phyloP scores from a whole-genome alignment of 2,888 invertebrate species.

The Phytoseiulus persimilis region DNA sequence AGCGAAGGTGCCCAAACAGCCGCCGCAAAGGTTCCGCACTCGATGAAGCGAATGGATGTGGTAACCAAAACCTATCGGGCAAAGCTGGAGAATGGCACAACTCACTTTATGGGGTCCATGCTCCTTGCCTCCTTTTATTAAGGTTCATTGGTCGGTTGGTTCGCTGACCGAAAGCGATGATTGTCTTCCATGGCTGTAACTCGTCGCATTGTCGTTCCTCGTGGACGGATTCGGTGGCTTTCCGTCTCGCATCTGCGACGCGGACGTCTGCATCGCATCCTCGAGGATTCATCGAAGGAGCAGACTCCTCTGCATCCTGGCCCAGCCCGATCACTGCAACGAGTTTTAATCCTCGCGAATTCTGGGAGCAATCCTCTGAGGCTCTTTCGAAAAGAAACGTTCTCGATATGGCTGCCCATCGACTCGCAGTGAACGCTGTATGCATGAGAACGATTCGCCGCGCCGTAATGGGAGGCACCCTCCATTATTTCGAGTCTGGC shows the following conservation, averaged over 20 bases:
- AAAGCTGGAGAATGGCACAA: background rate
- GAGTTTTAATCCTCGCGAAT: too few species aligned
- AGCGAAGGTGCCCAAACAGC: background rate
- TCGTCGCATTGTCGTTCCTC: background rate
- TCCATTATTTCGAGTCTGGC: background rate
- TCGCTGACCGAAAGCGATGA: background rate
- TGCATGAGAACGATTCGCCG: background rate
- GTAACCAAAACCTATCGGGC: background rate
- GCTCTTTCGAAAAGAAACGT: too few species aligned
- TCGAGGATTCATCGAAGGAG: too few species aligned
- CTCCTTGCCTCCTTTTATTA: background rate
- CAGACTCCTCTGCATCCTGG: too few species aligned
- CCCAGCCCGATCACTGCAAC: too few species aligned
- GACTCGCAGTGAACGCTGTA: background rate
- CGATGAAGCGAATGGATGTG: background rate
- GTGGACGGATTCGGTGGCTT: background rate
- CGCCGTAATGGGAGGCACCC: background rate
- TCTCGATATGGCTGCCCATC: background rate
- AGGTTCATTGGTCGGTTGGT: background rate
- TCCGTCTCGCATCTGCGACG: too few species aligned
- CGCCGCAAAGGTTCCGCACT: background rate
- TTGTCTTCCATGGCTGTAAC: background rate
- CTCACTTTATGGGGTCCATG: background rate
- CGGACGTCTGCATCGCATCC: too few species aligned
- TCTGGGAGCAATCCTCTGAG: too few species aligned